A percentile compares a stretch with the other conserved stretches of the same genome.
Conservation (phyloP, 2,888 invertebrate genomes). For the Carterocephalus palaemon region DNA sequence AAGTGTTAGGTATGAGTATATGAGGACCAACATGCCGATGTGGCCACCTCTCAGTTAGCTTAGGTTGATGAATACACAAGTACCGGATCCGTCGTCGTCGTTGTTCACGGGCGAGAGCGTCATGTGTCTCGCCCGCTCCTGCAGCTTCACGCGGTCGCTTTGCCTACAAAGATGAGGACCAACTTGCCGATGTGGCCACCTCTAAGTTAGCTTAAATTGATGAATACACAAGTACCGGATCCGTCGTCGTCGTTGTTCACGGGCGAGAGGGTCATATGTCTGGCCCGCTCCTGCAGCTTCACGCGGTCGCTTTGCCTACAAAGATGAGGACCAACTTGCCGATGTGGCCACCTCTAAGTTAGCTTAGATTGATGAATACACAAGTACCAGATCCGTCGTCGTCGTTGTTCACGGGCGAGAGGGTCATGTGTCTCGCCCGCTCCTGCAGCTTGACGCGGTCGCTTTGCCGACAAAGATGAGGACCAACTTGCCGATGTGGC, state of each 20-base stretch:
- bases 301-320: too few species aligned
- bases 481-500: too few species aligned
- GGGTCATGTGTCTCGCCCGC: slow-evolving; percentile 72
- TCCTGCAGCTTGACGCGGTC: too few species aligned
- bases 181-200: slow-evolving; percentile 77
- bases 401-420: slow-evolving; percentile 77
- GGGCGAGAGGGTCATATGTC: slow-evolving; percentile 77
- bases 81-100: slow-evolving; percentile 67
- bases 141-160: slow-evolving; percentile 65
- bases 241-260: slow-evolving; percentile 73
- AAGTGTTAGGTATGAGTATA: too few species aligned
- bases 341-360: too few species aligned
- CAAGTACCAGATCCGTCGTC: slow-evolving; percentile 60
- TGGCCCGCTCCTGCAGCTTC: slow-evolving; percentile 56
- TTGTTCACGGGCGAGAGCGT: slow-evolving; percentile 78
- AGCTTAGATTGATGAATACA: too few species aligned
- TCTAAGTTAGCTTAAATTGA: too few species aligned
- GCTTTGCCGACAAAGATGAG: too few species aligned
- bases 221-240: slow-evolving; percentile 47
- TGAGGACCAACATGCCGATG: too few species aligned
- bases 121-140: slow-evolving; percentile 69
- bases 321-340: too few species aligned
- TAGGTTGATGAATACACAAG: too few species aligned
- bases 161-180: slow-evolving; percentile 82
- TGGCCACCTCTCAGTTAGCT: too few species aligned